A percentile compares a stretch with the other conserved stretches of the same genome.
These are phyloP conservation scores for Semicossyphus pulcher DNA, from an alignment of 2,113 vertebrate genomes.

Conservation along the genomic window DNA sequence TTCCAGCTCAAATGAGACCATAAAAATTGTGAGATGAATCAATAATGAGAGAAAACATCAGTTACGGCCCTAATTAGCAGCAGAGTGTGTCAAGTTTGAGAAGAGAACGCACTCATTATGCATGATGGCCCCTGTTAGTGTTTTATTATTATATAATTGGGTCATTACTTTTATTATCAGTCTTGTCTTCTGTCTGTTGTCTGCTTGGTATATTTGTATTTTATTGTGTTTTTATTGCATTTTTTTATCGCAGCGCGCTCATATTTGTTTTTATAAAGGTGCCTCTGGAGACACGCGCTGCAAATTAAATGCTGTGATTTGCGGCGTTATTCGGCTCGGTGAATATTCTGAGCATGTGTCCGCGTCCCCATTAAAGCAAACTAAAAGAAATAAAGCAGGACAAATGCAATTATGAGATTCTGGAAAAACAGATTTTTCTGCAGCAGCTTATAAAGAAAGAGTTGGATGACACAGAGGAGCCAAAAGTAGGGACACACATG, in stretches of 20 bases:
- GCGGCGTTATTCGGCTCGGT: conserved; percentile 12
- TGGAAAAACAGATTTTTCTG: background rate
- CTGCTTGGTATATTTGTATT: background rate
- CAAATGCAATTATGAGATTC: background rate
- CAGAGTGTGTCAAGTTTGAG: background rate
- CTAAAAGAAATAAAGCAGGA: background rate
- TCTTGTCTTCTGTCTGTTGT: background rate
- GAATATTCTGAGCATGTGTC: background rate
- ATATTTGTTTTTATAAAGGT: conserved; percentile 5
- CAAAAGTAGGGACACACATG: background rate
- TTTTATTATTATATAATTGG: background rate
- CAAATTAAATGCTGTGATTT: conserved; percentile 24
- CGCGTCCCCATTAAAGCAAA: background rate
- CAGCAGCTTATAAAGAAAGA: background rate
- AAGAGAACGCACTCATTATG: background rate
- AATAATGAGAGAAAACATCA: background rate
- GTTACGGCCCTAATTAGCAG: background rate
- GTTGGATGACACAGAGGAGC: background rate
- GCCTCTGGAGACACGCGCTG: background rate
- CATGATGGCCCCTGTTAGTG: background rate
- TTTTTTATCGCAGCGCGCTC: background rate
- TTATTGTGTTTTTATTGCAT: conserved; percentile 8
- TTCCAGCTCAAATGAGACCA: background rate
- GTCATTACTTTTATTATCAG: background rate
- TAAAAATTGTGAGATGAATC: background rate